Evolutionary conservation across 2,113 vertebrate species (phyloP).

Genomic region (Talpa occidentalis): DNA sequence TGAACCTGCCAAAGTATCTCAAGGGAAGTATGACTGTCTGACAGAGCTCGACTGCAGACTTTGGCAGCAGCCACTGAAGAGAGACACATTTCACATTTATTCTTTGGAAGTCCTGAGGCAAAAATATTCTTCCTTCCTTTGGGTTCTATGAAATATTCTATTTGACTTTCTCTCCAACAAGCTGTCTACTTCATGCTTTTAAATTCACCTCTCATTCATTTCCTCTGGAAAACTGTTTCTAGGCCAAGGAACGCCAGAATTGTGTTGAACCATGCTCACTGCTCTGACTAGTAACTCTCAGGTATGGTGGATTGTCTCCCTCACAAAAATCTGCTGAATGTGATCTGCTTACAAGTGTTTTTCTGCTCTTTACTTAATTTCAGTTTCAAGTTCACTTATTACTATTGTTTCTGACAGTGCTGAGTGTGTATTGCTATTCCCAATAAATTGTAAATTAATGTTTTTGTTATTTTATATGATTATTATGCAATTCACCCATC

Average conservation of each 20-base stretch:
- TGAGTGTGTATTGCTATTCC: not conserved
- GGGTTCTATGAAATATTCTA: constrained; percentile 60
- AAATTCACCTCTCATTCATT: constrained; percentile 70
- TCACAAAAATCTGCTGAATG: not conserved
- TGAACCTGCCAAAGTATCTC: constrained; percentile 50
- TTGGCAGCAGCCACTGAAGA: constrained; percentile 4
- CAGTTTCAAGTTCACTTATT: not conserved
- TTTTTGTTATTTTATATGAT: constrained; percentile 49
- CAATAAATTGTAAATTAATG: constrained; percentile 67
- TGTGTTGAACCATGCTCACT: not conserved
- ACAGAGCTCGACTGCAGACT: constrained; percentile 10
- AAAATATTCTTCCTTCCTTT: constrained; percentile 67
- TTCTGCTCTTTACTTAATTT: constrained; percentile 48
- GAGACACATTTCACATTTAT: constrained; percentile 62
- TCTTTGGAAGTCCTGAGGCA: constrained; percentile 66
- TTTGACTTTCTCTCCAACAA: constrained; percentile 71
- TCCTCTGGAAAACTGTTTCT: constrained; percentile 49
- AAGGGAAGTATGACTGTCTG: not conserved
- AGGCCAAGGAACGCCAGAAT: constrained; percentile 28
- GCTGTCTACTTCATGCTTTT: constrained; percentile 67
- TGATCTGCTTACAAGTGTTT: not conserved
- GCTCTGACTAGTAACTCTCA: not conserved
- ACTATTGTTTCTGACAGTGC: not conserved
- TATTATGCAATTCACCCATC: constrained; percentile 48
- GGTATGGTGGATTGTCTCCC: not conserved